Conservation (phyloP, 2,113 vertebrate genomes). For the Rhombomys opimus region DNA sequence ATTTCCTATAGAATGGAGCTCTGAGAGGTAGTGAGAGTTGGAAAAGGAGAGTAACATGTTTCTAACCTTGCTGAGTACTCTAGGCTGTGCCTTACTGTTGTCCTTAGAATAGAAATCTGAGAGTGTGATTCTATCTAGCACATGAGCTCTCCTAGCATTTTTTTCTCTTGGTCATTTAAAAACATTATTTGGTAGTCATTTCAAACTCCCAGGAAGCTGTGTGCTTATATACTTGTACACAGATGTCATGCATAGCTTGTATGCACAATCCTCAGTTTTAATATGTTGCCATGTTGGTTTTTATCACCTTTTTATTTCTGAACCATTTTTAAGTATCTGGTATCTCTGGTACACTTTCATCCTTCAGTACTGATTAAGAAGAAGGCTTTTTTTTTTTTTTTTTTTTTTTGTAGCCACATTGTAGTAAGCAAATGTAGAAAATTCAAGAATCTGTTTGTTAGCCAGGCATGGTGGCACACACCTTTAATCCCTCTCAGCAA, state of each 20-base stretch:
- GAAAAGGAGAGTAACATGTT: neutral
- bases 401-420: neutral
- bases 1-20: neutral
- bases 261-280: neutral
- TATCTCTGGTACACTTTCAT: neutral
- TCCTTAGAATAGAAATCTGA: neutral
- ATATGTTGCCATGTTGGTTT: neutral
- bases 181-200: conserved; percentile 57
- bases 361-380: neutral
- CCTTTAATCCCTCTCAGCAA: neutral
- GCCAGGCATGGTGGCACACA: neutral
- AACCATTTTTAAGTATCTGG: neutral
- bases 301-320: neutral
- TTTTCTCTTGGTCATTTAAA: conserved; percentile 21
- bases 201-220: neutral
- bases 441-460: neutral
- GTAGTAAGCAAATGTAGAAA: neutral
- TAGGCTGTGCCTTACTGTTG: rapidly evolving
- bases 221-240: neutral
- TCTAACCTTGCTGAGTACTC: neutral
- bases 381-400: neutral
- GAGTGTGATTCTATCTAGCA: neutral
- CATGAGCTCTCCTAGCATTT: neutral
- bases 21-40: neutral
- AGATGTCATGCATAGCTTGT: neutral